A percentile compares a stretch with the other conserved stretches of the same genome.
These are phyloP conservation scores for Blennius ocellaris DNA, from an alignment of 2,113 vertebrate species.

Conservation along the genomic window DNA sequence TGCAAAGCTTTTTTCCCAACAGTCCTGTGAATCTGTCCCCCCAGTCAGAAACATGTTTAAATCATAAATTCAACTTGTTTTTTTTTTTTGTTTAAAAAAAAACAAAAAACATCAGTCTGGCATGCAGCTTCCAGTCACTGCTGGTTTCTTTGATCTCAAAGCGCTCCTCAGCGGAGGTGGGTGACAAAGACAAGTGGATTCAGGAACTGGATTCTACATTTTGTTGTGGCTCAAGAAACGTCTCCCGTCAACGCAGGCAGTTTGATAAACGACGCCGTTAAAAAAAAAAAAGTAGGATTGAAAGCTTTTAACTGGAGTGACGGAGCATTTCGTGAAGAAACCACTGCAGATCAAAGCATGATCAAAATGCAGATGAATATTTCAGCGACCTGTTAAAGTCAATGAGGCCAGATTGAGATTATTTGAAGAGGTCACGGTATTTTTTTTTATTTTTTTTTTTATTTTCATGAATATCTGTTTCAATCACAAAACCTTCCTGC, in stretches of 20 bases:
- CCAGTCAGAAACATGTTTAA: constrained; percentile 1
- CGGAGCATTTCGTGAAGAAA: neutral
- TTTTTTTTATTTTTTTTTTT: neutral
- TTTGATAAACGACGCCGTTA: too few relatives aligned
- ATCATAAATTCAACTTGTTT: neutral
- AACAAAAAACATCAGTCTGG: too few relatives aligned
- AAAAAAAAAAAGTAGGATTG: too few relatives aligned
- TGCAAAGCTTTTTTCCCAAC: neutral
- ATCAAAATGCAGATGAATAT: neutral
- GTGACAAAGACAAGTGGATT: neutral
- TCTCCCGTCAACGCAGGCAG: too few relatives aligned
- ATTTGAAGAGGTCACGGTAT: neutral
- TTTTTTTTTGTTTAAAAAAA: neutral
- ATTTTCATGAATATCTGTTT: neutral
- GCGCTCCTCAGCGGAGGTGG: neutral
- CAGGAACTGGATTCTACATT: too few relatives aligned
- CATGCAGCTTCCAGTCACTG: too few relatives aligned
- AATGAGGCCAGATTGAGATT: too few relatives aligned
- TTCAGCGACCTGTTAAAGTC: too few relatives aligned
- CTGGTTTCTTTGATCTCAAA: neutral
- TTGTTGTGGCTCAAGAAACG: too few relatives aligned
- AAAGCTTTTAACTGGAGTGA: too few relatives aligned
- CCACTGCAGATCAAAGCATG: neutral
- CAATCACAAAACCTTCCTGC: neutral
- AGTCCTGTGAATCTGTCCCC: neutral